phyloP scores from a whole-genome alignment of 2,888 invertebrate species.

The Tryphoninae sp. region DNA sequence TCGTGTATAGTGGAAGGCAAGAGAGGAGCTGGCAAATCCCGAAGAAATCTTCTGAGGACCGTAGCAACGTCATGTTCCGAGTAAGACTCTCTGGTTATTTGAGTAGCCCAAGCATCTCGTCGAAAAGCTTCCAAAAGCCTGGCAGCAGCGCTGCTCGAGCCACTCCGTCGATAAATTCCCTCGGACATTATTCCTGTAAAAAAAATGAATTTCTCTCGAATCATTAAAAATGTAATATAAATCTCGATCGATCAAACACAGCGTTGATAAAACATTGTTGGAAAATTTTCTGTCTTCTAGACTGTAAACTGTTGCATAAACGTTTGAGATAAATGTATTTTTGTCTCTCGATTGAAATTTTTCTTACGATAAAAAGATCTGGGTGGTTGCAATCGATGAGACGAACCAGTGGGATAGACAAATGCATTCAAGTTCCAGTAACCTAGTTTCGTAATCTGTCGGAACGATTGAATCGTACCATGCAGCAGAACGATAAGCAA shows the following conservation, averaged over 20 bases:
- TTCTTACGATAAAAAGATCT: not conserved
- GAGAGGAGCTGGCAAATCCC: conserved; percentile 93
- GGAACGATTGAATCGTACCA: not conserved
- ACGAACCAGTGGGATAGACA: not conserved
- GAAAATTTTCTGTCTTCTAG: too few relatives aligned
- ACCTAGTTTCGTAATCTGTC: not conserved
- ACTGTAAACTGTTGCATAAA: too few relatives aligned
- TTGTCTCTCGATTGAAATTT: not conserved
- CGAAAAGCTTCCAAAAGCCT: conserved; percentile 89
- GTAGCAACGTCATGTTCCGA: conserved; percentile 95
- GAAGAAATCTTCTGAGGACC: conserved; percentile 93
- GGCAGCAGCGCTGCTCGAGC: conserved; percentile 88
- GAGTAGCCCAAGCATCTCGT: conserved; percentile 92
- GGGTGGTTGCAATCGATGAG: not conserved
- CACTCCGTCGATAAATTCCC: conserved; percentile 94
- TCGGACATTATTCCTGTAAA: conserved; percentile 89
- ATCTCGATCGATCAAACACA: too few relatives aligned
- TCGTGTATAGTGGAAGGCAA: conserved; percentile 88
- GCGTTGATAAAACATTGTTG: too few relatives aligned
- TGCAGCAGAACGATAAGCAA: not conserved
- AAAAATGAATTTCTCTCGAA: conserved; percentile 6
- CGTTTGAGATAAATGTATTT: too few relatives aligned
- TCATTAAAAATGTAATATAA: not conserved
- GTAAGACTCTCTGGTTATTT: conserved; percentile 88
- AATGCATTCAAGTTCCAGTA: not conserved